Evolutionary conservation across 1,140 invertebrate genomes (phyloP), one percentile per base, ranked within the genome.

Genomic region (Drosophila obscura): DNA sequence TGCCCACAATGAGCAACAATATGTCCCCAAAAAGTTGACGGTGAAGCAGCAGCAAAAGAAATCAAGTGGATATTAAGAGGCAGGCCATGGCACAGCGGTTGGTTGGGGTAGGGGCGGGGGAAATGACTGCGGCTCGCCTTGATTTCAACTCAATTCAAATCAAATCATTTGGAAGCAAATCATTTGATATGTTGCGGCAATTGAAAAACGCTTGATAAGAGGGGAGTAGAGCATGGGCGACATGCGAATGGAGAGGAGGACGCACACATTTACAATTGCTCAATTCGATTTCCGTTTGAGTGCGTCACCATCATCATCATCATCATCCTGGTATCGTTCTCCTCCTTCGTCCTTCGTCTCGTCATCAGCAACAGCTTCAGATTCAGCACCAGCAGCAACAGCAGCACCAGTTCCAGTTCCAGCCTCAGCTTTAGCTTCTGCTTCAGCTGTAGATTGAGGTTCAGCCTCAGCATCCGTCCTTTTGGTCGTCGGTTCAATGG

Each of bases 81-180:
- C 15, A 39, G 35, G 3, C 35, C 2, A 1, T 19, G 19, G 16
- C 16, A 16, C 0, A 16, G 16, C 16, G 16, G 16, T 16, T 16
- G 16, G 16, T 1, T 16, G 11, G 44, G 16, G 5, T 41, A 22
- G 43, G 13, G 26, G 41, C 26, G 58, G 55, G 35, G 35, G 8
- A 39, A 57, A 63, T 77, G 51, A 45, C 52, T 77, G 59, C 49
- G 45, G 55, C 48, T 67, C 58, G 75, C 61, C 64, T 75, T 64
- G 66, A 84, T 84, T 77, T 87, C 74, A 81, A 90, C 65, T 90
- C 87, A 90, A 90, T 90, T 90, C 73, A 90, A 90, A 90, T 90
- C 56, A 90, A 90, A 90, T 90, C 81, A 90, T 83, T 90, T 80
- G 87, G 87, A 90, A 90, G 87, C 79, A 87, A 90, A 90, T 90